A percentile compares a stretch with the other conserved stretches of the same genome.
phyloP scores from a whole-genome alignment of 1,140 invertebrate genomes.

The Trachymyrmex cornetzi region DNA sequence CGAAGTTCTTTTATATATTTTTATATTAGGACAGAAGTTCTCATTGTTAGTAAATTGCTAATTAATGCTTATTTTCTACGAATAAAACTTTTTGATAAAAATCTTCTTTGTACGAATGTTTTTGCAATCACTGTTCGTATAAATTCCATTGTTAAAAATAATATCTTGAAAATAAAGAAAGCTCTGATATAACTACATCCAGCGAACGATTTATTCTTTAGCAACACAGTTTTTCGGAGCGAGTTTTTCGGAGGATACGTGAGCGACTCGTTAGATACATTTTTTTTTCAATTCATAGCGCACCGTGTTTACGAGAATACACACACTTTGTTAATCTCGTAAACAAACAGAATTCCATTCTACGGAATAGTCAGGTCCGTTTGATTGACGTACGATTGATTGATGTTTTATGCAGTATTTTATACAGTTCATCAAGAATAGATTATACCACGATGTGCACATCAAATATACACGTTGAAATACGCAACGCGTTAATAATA shows the following conservation, averaged over 20 bases:
- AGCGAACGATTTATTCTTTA: not conserved
- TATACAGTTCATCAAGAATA: conserved; percentile 18
- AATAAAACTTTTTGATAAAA: too few species aligned
- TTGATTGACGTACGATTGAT: conserved; percentile 32
- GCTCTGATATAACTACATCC: not conserved
- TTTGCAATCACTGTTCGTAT: not conserved
- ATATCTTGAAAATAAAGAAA: not conserved
- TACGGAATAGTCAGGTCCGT: not conserved
- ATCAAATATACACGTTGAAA: not conserved
- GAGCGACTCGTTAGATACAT: not conserved
- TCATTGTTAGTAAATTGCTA: too few species aligned
- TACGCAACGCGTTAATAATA: conserved; percentile 10
- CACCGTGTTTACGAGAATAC: not conserved
- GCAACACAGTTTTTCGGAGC: not conserved
- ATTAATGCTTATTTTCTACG: too few species aligned
- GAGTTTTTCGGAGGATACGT: not conserved
- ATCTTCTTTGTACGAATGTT: too few species aligned
- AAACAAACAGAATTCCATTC: not conserved
- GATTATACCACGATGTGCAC: not conserved
- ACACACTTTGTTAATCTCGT: conserved; percentile 16
- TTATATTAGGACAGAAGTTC: too few species aligned
- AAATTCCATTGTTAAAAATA: not conserved
- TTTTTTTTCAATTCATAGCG: not conserved
- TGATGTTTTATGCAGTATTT: conserved; percentile 23
- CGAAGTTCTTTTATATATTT: too few species aligned